Conservation (phyloP, 2,113 vertebrate species). For the Psilopogon haemacephalus region DNA sequence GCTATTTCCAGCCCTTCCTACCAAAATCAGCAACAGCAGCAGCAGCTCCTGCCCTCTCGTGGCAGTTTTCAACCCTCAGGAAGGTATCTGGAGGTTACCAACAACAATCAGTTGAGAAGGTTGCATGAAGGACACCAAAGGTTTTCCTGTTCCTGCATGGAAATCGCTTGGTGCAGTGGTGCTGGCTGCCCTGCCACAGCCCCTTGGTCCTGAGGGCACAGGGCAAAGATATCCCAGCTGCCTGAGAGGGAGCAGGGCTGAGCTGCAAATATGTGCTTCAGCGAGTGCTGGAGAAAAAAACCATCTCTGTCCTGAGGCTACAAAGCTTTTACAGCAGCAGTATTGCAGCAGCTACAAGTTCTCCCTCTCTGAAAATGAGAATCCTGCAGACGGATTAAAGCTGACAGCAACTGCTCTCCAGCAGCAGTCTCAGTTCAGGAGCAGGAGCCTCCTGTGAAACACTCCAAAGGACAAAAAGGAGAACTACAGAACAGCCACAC, state of each 20-base stretch:
- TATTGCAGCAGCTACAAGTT: neutral
- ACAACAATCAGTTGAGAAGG: neutral
- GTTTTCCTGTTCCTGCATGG: neutral
- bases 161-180: fast-evolving
- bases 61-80: neutral
- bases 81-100: neutral
- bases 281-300: fast-evolving
- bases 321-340: neutral
- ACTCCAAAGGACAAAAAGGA: neutral
- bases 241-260: fast-evolving
- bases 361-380: neutral
- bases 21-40: neutral
- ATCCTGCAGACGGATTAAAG: neutral
- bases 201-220: neutral
- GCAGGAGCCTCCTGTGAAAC: neutral
- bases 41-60: constrained; percentile 19
- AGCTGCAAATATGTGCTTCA: neutral
- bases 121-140: neutral
- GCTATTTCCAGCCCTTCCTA: neutral
- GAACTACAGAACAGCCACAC: neutral
- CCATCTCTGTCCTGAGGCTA: neutral
- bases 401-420: neutral
- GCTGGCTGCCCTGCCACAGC: neutral
- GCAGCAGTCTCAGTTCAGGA: neutral
- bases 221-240: neutral